Evolutionary conservation across 1,140 invertebrate genomes (phyloP).

Genomic region (Sesamia nonagrioides): DNA sequence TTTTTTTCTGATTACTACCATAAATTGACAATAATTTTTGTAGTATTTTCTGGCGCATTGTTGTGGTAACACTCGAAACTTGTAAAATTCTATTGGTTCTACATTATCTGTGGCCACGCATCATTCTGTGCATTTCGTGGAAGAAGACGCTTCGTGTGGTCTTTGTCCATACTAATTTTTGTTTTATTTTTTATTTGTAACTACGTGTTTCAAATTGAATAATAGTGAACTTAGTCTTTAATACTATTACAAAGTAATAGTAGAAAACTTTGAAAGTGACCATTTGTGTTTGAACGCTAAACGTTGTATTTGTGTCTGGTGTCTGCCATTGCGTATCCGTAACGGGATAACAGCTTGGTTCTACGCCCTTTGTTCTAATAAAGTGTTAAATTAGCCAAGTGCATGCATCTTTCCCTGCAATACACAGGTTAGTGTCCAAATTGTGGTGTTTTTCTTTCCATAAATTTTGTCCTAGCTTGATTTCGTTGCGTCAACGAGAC

Average conservation of each 20-base stretch:
- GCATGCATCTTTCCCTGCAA: conserved; percentile 88
- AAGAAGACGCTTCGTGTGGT: conserved; percentile 76
- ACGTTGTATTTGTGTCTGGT: conserved; percentile 77
- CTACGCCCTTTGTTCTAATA: conserved; percentile 81
- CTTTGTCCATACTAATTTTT: conserved; percentile 77
- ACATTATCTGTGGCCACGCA: conserved; percentile 28
- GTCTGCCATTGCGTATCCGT: conserved; percentile 84
- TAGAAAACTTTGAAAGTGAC: conserved; percentile 67
- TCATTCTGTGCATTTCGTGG: conserved; percentile 64
- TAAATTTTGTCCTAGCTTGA: conserved; percentile 8
- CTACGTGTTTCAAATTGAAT: conserved; percentile 59
- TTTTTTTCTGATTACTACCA: too few species aligned
- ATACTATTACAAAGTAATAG: conserved; percentile 73
- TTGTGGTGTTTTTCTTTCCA: not conserved
- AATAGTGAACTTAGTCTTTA: conserved; percentile 62
- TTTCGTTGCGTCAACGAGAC: conserved; percentile 63
- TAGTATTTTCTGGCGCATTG: not conserved
- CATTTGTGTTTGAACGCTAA: conserved; percentile 64
- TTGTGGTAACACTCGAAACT: not conserved
- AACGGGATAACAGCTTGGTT: conserved; percentile 87
- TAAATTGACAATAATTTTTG: conserved; percentile 36
- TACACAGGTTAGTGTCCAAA: conserved; percentile 80
- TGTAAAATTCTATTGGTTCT: not conserved
- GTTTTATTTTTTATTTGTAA: conserved; percentile 79
- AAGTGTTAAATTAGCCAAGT: conserved; percentile 85